A percentile compares a stretch with the other conserved stretches of the same genome.
Conservation (phyloP, 2,113 vertebrate species). For the Collichthys lucidus region DNA sequence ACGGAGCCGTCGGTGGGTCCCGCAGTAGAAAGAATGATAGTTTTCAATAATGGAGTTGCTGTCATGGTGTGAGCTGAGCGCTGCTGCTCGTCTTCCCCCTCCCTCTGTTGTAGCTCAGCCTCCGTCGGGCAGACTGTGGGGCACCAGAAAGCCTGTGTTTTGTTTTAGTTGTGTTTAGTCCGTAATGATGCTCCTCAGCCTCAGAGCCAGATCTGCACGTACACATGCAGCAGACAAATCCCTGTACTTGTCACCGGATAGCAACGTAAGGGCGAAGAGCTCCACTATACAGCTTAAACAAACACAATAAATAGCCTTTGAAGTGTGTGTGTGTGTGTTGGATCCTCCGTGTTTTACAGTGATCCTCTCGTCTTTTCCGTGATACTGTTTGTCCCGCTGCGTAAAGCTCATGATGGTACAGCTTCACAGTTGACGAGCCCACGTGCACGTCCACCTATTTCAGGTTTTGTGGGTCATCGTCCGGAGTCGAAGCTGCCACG, state of each 20-base stretch:
- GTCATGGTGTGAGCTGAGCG: neutral
- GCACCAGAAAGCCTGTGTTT: constrained; percentile 74
- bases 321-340: constrained; percentile 16
- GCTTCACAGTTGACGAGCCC: constrained; percentile 30
- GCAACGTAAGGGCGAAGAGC: constrained; percentile 20
- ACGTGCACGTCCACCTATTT: constrained; percentile 42
- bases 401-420: neutral
- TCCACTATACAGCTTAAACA: constrained; percentile 17
- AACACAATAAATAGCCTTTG: constrained; percentile 31
- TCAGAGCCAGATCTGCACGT: constrained; percentile 44
- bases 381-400: constrained; percentile 18
- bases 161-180: constrained; percentile 67
- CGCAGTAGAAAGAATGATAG: neutral
- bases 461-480: constrained; percentile 47
- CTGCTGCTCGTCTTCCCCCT: constrained; percentile 30
- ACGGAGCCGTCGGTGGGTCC: neutral
- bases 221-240: constrained; percentile 58
- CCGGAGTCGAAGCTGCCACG: constrained; percentile 12
- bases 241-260: constrained; percentile 38
- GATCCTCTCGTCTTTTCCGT: constrained; percentile 39
- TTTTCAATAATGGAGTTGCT: constrained; percentile 18
- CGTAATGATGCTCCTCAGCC: constrained; percentile 73
- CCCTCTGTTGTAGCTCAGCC: constrained; percentile 30
- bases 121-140: constrained; percentile 63
- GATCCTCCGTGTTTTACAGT: neutral